Base-by-base conservation (phyloP, 1,140 invertebrate species). In the Wasmannia auropunctata region DNA sequence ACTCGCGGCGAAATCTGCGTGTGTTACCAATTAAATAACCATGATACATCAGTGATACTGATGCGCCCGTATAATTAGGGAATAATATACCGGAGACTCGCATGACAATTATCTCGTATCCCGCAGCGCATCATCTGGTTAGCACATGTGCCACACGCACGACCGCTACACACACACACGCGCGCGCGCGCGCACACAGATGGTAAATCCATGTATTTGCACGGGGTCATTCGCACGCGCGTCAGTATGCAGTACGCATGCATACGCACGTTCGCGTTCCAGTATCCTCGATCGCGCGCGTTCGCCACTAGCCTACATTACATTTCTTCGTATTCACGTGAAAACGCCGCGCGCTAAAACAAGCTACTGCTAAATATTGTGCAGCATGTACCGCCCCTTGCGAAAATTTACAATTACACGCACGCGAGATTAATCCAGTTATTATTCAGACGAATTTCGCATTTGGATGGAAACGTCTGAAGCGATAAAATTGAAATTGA, bases 61-160 rank as follows among this genome's bases (percentile, higher is more conserved):
- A 80, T 31, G 28, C 19, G 31, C 43, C 14, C 34, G 40, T 37
- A 43, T 74, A 80, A 80, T 80, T 80, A 67, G 43, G 22, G 19
- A 54, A 80, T 80, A 80, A 80, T 69, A 80, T 37, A 65, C 16
- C 63, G 5, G 31, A 43, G 34, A 54, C 16, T 80, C 63, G 34
- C 49, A 34, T 80, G 49, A 80, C 79, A 83, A 58, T 85, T 56
- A 85, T 67, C 46, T 65, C 75, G 62, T 80, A 81, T 80, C 37
- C 76, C 58, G 76, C 60, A 56, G 46, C 75, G 76, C 25, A 81
- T 65, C 62, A 54, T 79, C 37, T 43, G 83, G 58, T 79, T 85
- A 46, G 37, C 75, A 79, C 74, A 85, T 79, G 51, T 80, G 60
- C 14, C 62, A 11, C 19, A 43, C 34, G 67, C 25, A 60, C 54